phyloP scores from a whole-genome alignment of 2,113 vertebrate species.

The Ahaetulla prasina region DNA sequence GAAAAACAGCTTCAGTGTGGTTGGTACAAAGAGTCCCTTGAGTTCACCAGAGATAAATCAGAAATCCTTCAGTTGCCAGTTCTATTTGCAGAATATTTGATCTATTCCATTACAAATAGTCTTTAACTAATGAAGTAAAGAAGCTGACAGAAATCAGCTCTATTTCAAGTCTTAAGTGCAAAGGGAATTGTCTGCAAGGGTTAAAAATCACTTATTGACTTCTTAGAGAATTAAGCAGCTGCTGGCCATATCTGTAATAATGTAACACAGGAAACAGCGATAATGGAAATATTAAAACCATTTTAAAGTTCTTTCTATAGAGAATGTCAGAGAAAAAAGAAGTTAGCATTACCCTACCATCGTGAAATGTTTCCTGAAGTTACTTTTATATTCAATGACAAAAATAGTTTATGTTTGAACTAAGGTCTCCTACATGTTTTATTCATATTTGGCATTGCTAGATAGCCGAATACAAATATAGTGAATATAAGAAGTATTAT shows the following conservation, averaged over 20 bases:
- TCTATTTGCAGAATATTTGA: constrained; percentile 39
- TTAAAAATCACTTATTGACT: background rate
- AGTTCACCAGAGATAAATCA: constrained; percentile 34
- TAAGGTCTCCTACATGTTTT: background rate
- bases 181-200: background rate
- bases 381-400: background rate
- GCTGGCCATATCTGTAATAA: background rate
- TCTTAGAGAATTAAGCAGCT: background rate
- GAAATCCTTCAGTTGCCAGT: constrained; percentile 44
- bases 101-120: constrained; percentile 25
- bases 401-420: background rate
- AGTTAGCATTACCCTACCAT: background rate
- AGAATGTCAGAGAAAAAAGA: background rate
- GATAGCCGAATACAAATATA: background rate
- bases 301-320: background rate
- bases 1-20: constrained; percentile 6
- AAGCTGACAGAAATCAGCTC: background rate
- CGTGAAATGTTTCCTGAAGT: background rate
- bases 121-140: constrained; percentile 13
- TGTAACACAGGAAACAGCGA: background rate
- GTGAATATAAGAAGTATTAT: background rate
- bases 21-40: constrained; percentile 1
- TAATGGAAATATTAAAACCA: background rate
- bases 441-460: background rate
- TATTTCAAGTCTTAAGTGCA: background rate